Percentiles rank a stretch among this genome's conserved stretches.
These are phyloP conservation scores for Pelecanoides urinatrix DNA, from an alignment of 2,113 vertebrate species.

Conservation along the genomic window DNA sequence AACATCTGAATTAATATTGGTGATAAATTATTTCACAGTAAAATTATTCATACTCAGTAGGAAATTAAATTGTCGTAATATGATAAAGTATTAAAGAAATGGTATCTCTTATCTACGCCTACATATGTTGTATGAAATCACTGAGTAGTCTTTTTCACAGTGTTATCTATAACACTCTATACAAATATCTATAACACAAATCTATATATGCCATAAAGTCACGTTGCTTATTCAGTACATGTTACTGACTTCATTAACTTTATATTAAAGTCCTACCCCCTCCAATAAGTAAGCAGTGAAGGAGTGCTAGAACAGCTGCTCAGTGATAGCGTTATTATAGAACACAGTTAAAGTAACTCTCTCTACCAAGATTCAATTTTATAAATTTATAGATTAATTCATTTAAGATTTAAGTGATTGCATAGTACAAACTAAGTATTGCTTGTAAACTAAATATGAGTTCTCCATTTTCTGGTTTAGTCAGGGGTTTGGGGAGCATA, in stretches of 20 bases:
- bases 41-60: slow-evolving; percentile 72
- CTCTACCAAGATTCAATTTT: background rate
- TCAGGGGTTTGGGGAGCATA: background rate
- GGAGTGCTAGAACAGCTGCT: background rate
- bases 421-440: background rate
- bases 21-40: slow-evolving; percentile 73
- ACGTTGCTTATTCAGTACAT: slow-evolving; percentile 8
- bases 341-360: background rate
- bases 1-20: slow-evolving; percentile 68
- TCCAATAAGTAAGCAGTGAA: background rate
- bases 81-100: slow-evolving; percentile 76
- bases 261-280: background rate
- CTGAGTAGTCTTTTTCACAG: background rate
- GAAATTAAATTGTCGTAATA: slow-evolving; percentile 78
- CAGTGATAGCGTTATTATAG: background rate
- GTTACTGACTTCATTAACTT: background rate
- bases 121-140: slow-evolving; percentile 57
- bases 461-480: background rate
- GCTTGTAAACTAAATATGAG: background rate
- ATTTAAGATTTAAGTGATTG: background rate
- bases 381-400: background rate
- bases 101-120: slow-evolving; percentile 49
- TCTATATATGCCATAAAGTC: background rate
- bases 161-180: background rate
- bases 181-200: too few relatives aligned